Evolutionary conservation across 2,797 vertebrate species (phyloP), one percentile per base, ranked within the genome.

Genomic region (Pyrocephalus nanus): DNA sequence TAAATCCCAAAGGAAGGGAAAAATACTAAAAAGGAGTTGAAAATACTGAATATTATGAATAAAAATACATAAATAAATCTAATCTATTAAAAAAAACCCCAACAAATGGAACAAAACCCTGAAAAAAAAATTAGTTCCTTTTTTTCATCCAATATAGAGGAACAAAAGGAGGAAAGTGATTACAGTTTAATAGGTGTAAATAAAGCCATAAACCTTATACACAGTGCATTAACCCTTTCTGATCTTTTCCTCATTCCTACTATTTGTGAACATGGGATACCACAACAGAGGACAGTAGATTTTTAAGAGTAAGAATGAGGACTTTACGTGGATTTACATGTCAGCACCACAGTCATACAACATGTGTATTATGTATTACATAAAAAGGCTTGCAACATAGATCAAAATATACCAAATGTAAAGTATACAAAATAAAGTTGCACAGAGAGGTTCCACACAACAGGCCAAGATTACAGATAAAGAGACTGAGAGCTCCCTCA

Each of bases 121-220:
- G 40, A 15, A 30, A 22, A 13, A 1, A 2, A n/a, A 40, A 69
- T 4, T 26, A 3, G 55, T 47, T 8, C 0, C 2, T 2, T 55
- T 79, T 32, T 48, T 73, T 66, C 18, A 45, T 20, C 11, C 51
- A 27, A 13, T 1, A 1, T 7, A 38, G 27, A 75, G 7, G 30
- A 51, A 60, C 3, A 85, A 61, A 69, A 36, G 16, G 3, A 74
- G 10, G 16, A 53, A 72, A 8, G 2, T 47, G 18, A 75, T 47
- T 75, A 42, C 26, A 58, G 3, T 50, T 82, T 47, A 51, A 81
- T 0, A 69, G 13, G 11, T 47, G 19, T 23, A 73, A 70, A 64
- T 61, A 12, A 60, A 86, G 12, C 21, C 18, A 29, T 20, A 92
- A 66, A 4, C 26, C 2, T 60, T 42, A 64, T 43, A 38, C 30